Evolutionary conservation across 1,140 invertebrate species (phyloP).

Genomic region (Drosophila mojavensis): DNA sequence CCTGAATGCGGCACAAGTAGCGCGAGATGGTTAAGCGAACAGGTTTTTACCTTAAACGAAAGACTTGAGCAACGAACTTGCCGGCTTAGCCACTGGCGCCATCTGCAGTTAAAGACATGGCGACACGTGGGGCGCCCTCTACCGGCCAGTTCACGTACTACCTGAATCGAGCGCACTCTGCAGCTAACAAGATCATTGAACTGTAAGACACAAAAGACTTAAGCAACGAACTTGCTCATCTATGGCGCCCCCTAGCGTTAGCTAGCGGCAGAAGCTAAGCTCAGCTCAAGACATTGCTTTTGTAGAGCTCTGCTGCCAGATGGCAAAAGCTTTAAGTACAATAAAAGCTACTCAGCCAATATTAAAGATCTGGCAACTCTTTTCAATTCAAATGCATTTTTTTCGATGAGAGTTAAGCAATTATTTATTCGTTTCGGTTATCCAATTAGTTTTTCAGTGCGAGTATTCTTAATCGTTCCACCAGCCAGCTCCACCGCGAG

Average conservation of each 20-base stretch:
- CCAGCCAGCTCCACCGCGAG: conserved; percentile 67
- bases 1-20: conserved; percentile 11
- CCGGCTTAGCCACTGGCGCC: conserved; percentile 1
- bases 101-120: conserved; percentile 13
- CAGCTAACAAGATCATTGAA: background rate
- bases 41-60: conserved; percentile 36
- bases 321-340: too few species aligned
- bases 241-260: background rate
- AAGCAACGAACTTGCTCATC: background rate
- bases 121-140: background rate
- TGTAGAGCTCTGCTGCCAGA: too few species aligned
- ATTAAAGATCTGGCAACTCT: too few species aligned
- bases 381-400: too few species aligned
- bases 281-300: background rate
- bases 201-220: background rate
- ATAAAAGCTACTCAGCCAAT: too few species aligned
- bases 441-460: background rate
- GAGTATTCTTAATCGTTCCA: conserved; percentile 58
- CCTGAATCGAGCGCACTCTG: background rate
- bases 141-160: background rate
- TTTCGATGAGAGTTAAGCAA: background rate
- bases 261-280: background rate
- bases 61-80: conserved; percentile 66
- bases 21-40: conserved; percentile 13
- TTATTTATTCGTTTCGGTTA: conserved; percentile 1